These are phyloP conservation scores for Eudyptes chrysolophus DNA, from an alignment of 2,113 vertebrate genomes.

Conservation along the genomic window DNA sequence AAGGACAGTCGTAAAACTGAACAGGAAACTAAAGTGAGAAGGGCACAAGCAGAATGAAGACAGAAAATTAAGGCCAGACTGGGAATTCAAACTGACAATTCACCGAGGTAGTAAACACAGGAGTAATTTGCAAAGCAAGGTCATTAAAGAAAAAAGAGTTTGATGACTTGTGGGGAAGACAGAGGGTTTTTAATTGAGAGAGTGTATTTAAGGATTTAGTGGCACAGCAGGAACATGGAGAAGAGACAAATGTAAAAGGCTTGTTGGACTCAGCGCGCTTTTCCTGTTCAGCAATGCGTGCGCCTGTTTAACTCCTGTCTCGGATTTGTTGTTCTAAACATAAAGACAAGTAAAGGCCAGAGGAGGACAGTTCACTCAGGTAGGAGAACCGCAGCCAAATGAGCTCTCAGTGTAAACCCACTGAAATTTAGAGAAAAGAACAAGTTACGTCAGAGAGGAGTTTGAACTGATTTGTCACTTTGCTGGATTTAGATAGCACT, in stretches of 20 bases:
- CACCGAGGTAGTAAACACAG: not conserved
- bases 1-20: not conserved
- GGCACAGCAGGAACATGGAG: not conserved
- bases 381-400: not conserved
- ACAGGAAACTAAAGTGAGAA: not conserved
- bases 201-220: conserved; percentile 16
- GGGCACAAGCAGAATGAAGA: not conserved
- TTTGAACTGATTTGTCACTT: not conserved
- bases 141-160: not conserved
- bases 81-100: not conserved
- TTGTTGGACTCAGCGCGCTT: not conserved
- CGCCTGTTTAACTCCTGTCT: not conserved
- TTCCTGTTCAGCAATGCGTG: not conserved
- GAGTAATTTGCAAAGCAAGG: not conserved
- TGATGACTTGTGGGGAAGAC: not conserved
- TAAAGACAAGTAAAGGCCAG: not conserved
- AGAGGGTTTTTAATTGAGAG: not conserved
- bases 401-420: not conserved
- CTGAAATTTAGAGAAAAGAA: not conserved
- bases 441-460: not conserved
- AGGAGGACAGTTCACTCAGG: not conserved
- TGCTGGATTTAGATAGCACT: not conserved
- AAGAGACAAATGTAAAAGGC: conserved; percentile 4
- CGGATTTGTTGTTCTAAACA: not conserved
- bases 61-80: not conserved